Conservation (phyloP, 2,797 vertebrate species). For the Apogon hyalosoma region DNA sequence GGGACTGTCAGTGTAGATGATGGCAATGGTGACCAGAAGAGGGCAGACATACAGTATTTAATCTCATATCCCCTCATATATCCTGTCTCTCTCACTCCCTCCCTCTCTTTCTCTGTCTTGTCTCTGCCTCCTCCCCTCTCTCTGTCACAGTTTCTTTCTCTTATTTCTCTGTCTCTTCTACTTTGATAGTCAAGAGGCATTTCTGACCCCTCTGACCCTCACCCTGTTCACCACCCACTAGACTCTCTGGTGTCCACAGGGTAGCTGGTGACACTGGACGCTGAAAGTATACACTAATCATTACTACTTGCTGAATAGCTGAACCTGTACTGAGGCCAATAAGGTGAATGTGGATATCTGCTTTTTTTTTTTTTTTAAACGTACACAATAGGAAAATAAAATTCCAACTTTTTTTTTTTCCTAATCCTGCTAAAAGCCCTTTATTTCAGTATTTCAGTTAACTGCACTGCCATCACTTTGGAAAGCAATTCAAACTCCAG, state of each 20-base stretch:
- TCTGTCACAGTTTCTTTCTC: conserved; percentile 21
- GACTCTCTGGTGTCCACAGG: conserved; percentile 15
- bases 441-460: no score
- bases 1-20: conserved; percentile 61
- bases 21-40: conserved; percentile 86
- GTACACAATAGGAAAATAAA: no score
- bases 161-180: conserved; percentile 19
- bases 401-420: background rate
- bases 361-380: background rate
- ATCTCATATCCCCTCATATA: conserved; percentile 75
- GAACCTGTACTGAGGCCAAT: no score
- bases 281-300: background rate
- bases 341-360: background rate
- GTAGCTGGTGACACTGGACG: conserved; percentile 11
- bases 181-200: conserved; percentile 44
- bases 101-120: conserved; percentile 2
- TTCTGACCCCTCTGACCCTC: conserved; percentile 25
- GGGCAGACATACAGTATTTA: conserved; percentile 90
- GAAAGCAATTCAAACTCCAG: no score
- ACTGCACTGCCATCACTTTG: no score
- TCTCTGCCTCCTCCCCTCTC: conserved; percentile 6
- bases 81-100: conserved; percentile 34
- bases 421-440: no score
- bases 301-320: background rate
- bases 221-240: background rate